phyloP scores from a whole-genome alignment of 1,140 invertebrate genomes.

The Drosophila bocqueti region DNA sequence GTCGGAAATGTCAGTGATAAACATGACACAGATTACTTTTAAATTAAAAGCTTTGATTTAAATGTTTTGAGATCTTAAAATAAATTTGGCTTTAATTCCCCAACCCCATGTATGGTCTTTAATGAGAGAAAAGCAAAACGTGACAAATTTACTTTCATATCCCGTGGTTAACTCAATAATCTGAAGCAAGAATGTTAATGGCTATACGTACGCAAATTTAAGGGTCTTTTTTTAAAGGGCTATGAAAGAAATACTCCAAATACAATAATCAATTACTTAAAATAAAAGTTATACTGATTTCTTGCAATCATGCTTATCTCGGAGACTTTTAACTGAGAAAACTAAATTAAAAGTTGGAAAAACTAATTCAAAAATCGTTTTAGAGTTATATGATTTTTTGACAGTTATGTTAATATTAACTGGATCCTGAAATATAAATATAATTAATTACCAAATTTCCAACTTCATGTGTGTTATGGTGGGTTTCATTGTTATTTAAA shows the following conservation, averaged over 20 bases:
- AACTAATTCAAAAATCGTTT: too few species aligned
- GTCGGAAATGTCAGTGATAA: conserved; percentile 3
- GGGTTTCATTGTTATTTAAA: background rate
- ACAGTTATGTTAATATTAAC: background rate
- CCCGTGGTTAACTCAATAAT: conserved; percentile 49
- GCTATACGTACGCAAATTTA: background rate
- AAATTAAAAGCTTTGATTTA: background rate
- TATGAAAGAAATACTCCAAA: background rate
- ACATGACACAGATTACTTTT: background rate
- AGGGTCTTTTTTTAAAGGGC: background rate
- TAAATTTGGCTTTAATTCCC: background rate
- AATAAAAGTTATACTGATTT: too few species aligned
- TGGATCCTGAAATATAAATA: background rate
- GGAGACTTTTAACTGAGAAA: background rate
- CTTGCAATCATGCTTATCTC: too few species aligned
- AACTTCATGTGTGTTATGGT: background rate
- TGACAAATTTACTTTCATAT: conserved; percentile 52
- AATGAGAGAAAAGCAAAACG: conserved; percentile 44
- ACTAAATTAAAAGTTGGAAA: background rate
- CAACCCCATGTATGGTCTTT: background rate
- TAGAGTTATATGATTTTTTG: background rate
- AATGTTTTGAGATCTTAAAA: background rate
- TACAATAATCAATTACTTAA: background rate
- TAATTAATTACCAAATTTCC: background rate
- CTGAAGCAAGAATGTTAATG: background rate